phyloP scores from a whole-genome alignment of 2,797 vertebrate genomes.

The Clarias fuscus region DNA sequence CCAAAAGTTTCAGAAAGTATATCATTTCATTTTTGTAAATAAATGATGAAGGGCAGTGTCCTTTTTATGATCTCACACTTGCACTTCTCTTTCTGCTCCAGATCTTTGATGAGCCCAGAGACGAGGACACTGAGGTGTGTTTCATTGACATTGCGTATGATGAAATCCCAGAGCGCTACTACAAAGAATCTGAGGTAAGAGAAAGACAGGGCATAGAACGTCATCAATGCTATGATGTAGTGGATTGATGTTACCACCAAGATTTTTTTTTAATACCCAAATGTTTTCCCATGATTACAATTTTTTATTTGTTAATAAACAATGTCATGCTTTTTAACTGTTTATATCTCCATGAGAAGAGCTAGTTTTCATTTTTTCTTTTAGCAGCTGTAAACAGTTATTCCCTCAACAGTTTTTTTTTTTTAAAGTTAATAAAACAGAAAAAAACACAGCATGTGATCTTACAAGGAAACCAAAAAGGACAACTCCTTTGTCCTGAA shows the following conservation, averaged over 20 bases:
- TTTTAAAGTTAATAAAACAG: neutral
- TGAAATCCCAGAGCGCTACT: conserved; percentile 91
- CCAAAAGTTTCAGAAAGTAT: neutral
- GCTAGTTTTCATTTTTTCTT: neutral
- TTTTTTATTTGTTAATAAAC: neutral
- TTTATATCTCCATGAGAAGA: neutral
- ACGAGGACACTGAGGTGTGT: conserved; percentile 87
- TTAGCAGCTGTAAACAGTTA: neutral
- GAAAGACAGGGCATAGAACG: conserved; percentile 63
- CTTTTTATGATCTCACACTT: neutral
- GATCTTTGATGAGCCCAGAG: conserved; percentile 91
- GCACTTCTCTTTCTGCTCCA: conserved; percentile 63
- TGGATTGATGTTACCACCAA: neutral
- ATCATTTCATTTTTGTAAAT: neutral
- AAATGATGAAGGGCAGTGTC: neutral
- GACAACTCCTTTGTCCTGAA: neutral
- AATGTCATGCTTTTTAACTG: neutral
- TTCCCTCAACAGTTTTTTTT: neutral
- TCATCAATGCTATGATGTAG: neutral
- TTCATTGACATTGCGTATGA: conserved; percentile 92
- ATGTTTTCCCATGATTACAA: neutral
- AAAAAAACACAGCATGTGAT: neutral
- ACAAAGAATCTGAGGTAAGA: conserved; percentile 94
- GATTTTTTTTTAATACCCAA: neutral
- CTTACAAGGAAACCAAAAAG: neutral